Evolutionary conservation across 2,888 invertebrate genomes (phyloP).

Genomic region (Argyresthia goedartella): DNA sequence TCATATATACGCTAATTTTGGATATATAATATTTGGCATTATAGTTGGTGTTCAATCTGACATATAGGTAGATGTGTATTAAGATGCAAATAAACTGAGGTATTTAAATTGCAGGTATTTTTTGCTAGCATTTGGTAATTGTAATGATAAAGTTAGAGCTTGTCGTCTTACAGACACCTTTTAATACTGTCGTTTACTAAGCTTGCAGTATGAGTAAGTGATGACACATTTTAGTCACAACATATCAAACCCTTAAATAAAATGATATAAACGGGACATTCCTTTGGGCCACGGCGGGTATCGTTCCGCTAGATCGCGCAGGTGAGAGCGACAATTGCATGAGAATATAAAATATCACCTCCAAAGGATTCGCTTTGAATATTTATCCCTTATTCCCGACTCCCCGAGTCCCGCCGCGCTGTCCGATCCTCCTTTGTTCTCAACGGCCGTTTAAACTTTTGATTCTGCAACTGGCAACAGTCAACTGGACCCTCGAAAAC

Average conservation of each 20-base stretch:
- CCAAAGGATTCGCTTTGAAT: slow-evolving; percentile 70
- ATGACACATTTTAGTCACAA: background rate
- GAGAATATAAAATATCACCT: slow-evolving; percentile 63
- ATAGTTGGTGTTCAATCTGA: too few species aligned
- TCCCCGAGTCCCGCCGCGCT: slow-evolving; percentile 32
- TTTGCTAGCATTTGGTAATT: too few species aligned
- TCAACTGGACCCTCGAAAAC: slow-evolving; percentile 63
- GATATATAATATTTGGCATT: too few species aligned
- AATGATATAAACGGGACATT: background rate
- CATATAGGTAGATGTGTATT: too few species aligned
- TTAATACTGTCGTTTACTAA: too few species aligned
- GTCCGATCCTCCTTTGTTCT: slow-evolving; percentile 65
- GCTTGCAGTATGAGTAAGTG: background rate
- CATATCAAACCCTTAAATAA: background rate
- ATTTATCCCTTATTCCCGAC: slow-evolving; percentile 44
- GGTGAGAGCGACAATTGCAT: slow-evolving; percentile 48
- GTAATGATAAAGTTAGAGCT: too few species aligned
- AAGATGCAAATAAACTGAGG: too few species aligned
- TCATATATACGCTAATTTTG: too few species aligned
- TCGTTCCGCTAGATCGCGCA: slow-evolving; percentile 47
- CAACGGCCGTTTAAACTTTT: slow-evolving; percentile 69
- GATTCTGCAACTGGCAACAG: slow-evolving; percentile 69
- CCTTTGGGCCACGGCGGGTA: slow-evolving; percentile 11
- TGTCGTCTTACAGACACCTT: too few species aligned
- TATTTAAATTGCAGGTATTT: too few species aligned